These are phyloP conservation scores for Ectropis grisescens DNA, from an alignment of 1,140 invertebrate species.

Conservation along the genomic window DNA sequence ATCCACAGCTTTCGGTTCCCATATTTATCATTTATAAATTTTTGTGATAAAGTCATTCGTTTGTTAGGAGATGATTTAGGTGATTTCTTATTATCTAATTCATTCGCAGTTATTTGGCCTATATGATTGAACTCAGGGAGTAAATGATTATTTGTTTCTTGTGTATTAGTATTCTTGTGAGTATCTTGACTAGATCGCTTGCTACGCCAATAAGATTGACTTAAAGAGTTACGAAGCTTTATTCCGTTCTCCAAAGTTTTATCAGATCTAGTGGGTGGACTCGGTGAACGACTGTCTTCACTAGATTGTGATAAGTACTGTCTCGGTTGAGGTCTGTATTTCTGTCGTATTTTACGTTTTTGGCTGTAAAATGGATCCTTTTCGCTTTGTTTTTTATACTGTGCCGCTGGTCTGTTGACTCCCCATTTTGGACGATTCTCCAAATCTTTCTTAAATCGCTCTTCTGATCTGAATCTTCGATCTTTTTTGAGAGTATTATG, in stretches of 20 bases:
- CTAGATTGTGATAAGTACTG: constrained; percentile 71
- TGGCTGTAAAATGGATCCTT: constrained; percentile 81
- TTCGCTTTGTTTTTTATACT: constrained; percentile 83
- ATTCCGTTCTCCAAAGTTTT: constrained; percentile 29
- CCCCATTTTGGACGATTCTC: constrained; percentile 78
- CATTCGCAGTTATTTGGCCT: constrained; percentile 37
- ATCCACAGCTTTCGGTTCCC: constrained; percentile 63
- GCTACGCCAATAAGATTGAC: constrained; percentile 63
- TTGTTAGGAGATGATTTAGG: constrained; percentile 39
- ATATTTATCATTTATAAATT: constrained; percentile 69
- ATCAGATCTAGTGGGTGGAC: constrained; percentile 48
- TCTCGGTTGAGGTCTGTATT: constrained; percentile 62
- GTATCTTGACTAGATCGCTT: constrained; percentile 50
- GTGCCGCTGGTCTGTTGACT: constrained; percentile 76
- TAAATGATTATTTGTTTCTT: constrained; percentile 32
- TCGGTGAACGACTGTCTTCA: constrained; percentile 72
- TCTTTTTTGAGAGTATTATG: constrained; percentile 62
- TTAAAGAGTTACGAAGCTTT: constrained; percentile 52
- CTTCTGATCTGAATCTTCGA: constrained; percentile 63
- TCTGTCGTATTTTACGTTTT: constrained; percentile 74
- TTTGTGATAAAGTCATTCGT: constrained; percentile 61
- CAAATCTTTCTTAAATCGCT: constrained; percentile 65
- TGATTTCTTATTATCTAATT: constrained; percentile 44
- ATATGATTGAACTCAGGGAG: constrained; percentile 39
- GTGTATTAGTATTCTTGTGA: constrained; percentile 23